Evolutionary conservation across 2,888 invertebrate genomes (phyloP).

Genomic region (Arctia plantaginis): DNA sequence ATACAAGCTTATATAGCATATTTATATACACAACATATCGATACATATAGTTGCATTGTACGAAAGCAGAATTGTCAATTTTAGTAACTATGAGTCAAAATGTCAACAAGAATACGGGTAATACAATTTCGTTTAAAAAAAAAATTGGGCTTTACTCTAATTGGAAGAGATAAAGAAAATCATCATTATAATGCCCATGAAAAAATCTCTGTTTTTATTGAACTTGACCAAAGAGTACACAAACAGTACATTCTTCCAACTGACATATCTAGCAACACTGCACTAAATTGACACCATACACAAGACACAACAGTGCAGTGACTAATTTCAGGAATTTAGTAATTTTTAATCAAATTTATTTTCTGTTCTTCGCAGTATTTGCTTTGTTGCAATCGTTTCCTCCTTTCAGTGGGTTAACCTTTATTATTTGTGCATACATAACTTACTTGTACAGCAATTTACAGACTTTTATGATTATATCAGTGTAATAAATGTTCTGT

Average conservation of each 20-base stretch:
- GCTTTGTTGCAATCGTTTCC: constrained; percentile 26
- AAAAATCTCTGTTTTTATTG: background rate
- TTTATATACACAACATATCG: too few species aligned
- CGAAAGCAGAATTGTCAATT: too few species aligned
- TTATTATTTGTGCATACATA: constrained; percentile 23
- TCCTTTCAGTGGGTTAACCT: constrained; percentile 17
- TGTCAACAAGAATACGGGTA: too few species aligned
- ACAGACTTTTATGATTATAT: constrained; percentile 17
- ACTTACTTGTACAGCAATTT: constrained; percentile 14
- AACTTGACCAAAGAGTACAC: background rate
- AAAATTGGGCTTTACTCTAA: too few species aligned
- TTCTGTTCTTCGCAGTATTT: constrained; percentile 21
- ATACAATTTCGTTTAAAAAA: too few species aligned
- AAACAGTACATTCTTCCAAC: background rate
- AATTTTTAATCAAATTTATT: constrained; percentile 35
- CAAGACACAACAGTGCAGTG: constrained; percentile 49
- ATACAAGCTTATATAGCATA: too few species aligned
- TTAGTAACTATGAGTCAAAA: too few species aligned
- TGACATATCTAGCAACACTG: background rate
- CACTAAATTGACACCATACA: constrained; percentile 13
- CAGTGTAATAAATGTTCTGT: constrained; percentile 47
- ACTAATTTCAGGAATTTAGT: constrained; percentile 52
- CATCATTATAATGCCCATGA: too few species aligned
- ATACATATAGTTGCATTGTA: too few species aligned
- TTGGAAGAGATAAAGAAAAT: too few species aligned